Base-by-base conservation (phyloP, 2,797 vertebrate genomes). In the Coccyzus lansbergi region DNA sequence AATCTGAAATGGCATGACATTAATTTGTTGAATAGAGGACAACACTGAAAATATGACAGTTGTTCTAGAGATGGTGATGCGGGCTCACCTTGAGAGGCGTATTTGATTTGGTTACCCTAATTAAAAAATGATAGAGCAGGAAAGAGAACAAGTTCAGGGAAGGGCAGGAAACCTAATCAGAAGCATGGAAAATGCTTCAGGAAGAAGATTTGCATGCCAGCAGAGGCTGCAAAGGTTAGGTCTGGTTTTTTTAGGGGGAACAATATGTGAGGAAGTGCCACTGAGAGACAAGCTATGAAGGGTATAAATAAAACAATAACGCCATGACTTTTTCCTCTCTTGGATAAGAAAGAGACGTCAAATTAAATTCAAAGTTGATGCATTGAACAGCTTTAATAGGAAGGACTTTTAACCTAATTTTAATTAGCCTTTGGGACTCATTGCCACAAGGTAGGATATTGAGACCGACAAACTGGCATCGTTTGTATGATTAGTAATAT, bases 11-110 rank as follows among this genome's bases (percentile, higher is more conserved):
- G 83, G 83, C 94, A 84, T 64, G 80, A 91, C 91, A 92, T 92
- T 91, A 96, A 94, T 96, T 93, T 92, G 77, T 65, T 93, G 85
- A 95, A 95, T 79, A 93, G 92, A 95, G 89, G 91, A 94, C 89
- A 94, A 74, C 13, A 38, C 77, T 90, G 87, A 67, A 95, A 92
- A 92, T 90, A 90, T 77, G 91, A 92, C 93, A 92, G 83, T 68
- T 88, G 67, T 89, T 96, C 87, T 94, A 26, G 89, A 90, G 87
- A 83, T 79, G 62, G 88, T 91, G 87, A 93, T 85, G 74, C 69
- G 87, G 80, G 83, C 85, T 97, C 93, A 89, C 93, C 89, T 93
- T 90, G 84, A 93, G 85, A 90, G 36, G 49, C 40, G 26, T 86
- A 59, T 78, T 94, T 92, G 58, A 80, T 91, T 95, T 90, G 59